Base-by-base conservation (phyloP, 1,140 invertebrate species). In the Steinernema khuongi region DNA sequence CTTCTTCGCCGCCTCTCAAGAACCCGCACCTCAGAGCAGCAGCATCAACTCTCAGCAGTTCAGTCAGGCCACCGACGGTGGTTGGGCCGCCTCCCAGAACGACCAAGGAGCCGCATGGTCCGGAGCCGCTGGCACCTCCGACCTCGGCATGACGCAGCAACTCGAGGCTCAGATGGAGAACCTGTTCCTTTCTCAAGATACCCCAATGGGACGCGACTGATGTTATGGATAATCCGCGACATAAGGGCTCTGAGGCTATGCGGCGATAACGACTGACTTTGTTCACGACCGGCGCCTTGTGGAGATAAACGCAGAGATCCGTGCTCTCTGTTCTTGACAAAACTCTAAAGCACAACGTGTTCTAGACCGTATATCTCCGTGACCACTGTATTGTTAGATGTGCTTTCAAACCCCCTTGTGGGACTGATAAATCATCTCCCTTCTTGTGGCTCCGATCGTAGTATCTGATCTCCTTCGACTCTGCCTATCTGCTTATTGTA, bases 81-180 rank as follows among this genome's bases (percentile, higher is more conserved):
- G 50, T 4, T 60, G 50, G 50, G 7, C 50, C 2, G 22, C 26
- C 11, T 60, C 50, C 22, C 50, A 60, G 22, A 26, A 26, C 50
- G 50, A 60, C 11, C 50, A 60, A 4, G 11, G 11, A 14, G 36
- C 36, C 36, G 36, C 36, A 41, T 60, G 50, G 50, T 7, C 7
- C 50, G 50, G 50, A 14, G 11, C 7, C 4, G n/a, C n/a, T n/a
- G n/a, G n/a, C n/a, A n/a, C n/a, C n/a, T n/a, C n/a, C n/a, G n/a
- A n/a, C n/a, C n/a, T n/a, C n/a, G 50, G 50, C 4, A 60, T 60
- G 50, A 60, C 50, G 22, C 50, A 60, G 22, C 50, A 60, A 26
- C 50, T 60, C 11, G 50, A 60, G 22, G 7, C 50, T 4, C 50
- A 60, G 22, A 60, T 60, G 50, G 50, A 60, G 14, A 60, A 26